Conservation (phyloP, 1,140 invertebrate genomes). For the Papilio dardanus region DNA sequence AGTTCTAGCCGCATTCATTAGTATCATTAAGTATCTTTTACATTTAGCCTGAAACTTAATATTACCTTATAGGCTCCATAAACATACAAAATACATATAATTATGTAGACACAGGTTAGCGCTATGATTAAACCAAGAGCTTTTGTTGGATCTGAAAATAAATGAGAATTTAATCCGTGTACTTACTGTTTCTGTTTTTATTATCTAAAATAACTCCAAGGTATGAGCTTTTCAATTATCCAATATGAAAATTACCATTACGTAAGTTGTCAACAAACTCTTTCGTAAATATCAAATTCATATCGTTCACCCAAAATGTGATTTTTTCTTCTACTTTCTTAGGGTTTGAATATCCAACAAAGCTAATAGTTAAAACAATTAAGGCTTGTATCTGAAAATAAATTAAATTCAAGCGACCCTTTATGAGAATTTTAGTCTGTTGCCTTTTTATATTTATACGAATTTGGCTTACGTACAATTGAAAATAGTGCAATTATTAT, state of each 20-base stretch:
- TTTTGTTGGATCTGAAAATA: constrained; percentile 66
- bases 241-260: background rate
- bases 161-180: background rate
- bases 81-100: constrained; percentile 58
- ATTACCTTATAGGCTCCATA: constrained; percentile 71
- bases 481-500: constrained; percentile 69
- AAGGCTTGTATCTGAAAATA: constrained; percentile 60
- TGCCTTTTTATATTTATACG: background rate
- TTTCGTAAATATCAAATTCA: constrained; percentile 58
- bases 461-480: constrained; percentile 49
- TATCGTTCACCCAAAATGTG: constrained; percentile 48
- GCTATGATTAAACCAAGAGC: constrained; percentile 53
- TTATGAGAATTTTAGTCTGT: background rate
- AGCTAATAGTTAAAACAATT: constrained; percentile 46
- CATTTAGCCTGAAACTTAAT: no score
- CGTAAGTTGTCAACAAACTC: constrained; percentile 37
- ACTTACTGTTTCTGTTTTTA: background rate
- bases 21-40: no score
- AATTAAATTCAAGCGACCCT: constrained; percentile 13
- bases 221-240: background rate
- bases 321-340: constrained; percentile 52
- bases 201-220: background rate
- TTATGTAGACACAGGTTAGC: constrained; percentile 56
- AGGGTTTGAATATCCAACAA: constrained; percentile 49
- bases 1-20: no score